Conservation (phyloP, 2,113 vertebrate species). For the Leptocoma aspasia region DNA sequence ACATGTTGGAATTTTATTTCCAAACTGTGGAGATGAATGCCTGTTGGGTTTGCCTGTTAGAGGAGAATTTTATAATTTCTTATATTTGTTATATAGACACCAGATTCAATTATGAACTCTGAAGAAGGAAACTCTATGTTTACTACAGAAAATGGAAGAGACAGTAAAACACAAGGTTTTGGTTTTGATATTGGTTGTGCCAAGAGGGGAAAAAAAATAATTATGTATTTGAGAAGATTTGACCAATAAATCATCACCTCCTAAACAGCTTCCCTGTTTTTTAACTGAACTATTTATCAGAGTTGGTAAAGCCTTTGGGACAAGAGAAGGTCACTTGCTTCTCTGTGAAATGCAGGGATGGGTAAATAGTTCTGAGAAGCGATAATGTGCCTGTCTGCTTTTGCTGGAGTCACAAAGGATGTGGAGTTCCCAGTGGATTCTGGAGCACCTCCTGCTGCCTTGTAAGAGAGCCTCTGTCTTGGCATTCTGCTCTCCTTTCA, state of each 20-base stretch:
- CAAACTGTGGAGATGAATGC: background rate
- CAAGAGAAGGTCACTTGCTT: background rate
- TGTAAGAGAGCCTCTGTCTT: background rate
- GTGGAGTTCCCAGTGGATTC: background rate
- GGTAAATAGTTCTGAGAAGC: background rate
- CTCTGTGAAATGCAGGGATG: background rate
- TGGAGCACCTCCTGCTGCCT: background rate
- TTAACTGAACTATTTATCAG: background rate
- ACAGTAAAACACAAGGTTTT: background rate
- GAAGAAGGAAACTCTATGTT: background rate
- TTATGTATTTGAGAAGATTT: background rate
- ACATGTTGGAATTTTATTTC: background rate
- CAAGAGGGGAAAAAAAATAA: background rate
- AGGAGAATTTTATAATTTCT: background rate
- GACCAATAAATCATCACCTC: background rate
- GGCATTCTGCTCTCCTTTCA: background rate
- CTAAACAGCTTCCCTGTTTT: background rate
- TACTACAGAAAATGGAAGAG: background rate
- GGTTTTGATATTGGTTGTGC: background rate
- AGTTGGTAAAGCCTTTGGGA: background rate
- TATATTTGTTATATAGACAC: background rate
- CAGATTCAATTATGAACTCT: background rate
- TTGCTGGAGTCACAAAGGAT: background rate
- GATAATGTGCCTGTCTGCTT: background rate
- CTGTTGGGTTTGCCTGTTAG: background rate